Base-by-base conservation (phyloP, 2,797 vertebrate genomes). In the Macroramphosus scolopax region DNA sequence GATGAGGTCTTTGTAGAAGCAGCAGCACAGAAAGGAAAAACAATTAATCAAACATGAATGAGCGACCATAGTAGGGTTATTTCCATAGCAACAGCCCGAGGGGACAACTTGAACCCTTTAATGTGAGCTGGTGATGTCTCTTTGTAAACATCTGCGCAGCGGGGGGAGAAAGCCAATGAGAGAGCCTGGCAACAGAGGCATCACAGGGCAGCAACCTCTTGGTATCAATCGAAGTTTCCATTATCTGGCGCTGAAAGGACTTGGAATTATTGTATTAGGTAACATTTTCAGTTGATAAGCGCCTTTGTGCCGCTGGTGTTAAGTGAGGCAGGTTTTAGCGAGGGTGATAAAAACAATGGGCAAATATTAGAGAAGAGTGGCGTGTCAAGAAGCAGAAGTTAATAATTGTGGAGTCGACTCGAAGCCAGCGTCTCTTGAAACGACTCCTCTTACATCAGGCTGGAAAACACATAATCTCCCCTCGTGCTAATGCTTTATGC, bases 1-100 rank as follows among this genome's bases (percentile, higher is more conserved):
- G 76, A 82, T 83, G 75, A 86, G 82, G 77, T 84, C 81, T 87
- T 82, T 82, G 88, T 84, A 67, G 70, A 85, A 77, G 73, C 78
- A 88, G 80, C 75, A 81, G 81, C 81, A 86, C 45, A 81, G 82
- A 88, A 77, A 68, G 66, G 70, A 70, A 75, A 89, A 87, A 87
- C 86, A 89, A 91, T 91, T 90, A 91, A 91, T 90, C 89, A 91
- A 91, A 91, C 84, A 90, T 88, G 88, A 91, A 89, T 89, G 86
- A 89, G 80, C 80, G 79, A 87, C 86, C 82, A 77, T 86, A 76
- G 84, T 83, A 70, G 86, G 85, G 86, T 89, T 86, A 90, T 91
- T 90, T 90, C 90, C 89, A 91, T 91, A 88, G 90, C 88, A 91
- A 92, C 90, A 83, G 88, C 88, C 87, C 52, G 75, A 78, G 86